Base-by-base conservation (phyloP, 2,113 vertebrate species). In the Amphilophus citrinellus region DNA sequence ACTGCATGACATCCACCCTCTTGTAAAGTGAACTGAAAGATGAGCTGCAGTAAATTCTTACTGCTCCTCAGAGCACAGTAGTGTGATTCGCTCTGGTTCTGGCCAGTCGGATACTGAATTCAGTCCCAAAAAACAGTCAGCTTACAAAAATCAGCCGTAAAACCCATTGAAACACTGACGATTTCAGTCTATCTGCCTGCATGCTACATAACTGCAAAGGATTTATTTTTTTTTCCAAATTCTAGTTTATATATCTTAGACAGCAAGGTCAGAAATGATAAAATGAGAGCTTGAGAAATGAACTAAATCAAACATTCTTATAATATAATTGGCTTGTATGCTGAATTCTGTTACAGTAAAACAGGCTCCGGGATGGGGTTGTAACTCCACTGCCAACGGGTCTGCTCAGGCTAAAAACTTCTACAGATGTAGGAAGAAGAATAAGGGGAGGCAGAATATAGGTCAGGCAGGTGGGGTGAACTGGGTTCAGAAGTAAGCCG, bases 381-480 rank as follows among this genome's bases (percentile, higher is more conserved):
- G 79, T 71, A 60, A 86, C 79, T 84, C 84, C 60, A 58, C 68
- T 60, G 89, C 82, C 84, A 83, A 61, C 9, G 68, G 22, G 82
- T 85, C 90, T 66, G 58, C 61, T 77, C 20, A 73, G 78, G 68
- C 81, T 77, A 83, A 89, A 85, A 93, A 83, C 56, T 10, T 88
- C 82, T 60, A 80, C 83, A 84, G 86, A 89, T 83, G 71, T 73
- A 56, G 47, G 35, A 76, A 76, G 50, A 87, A 75, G 44, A 58
- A 82, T 68, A 62, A 15, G n/a, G 14, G 73, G 73, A 75, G 58
- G 62, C 81, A 90, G 85, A 91, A 93, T 94, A 89, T 93, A 93
- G 94, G 95, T 94, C 95, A 95, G 66, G 85, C 92, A 93, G 93
- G 95, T 95, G 94, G 93, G 84, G 88, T 90, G 84, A 91, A 93